Percentiles rank a stretch among this genome's conserved stretches.
Evolutionary conservation across 1,140 invertebrate species (phyloP).

Genomic region (Hylyphantes graminicola): DNA sequence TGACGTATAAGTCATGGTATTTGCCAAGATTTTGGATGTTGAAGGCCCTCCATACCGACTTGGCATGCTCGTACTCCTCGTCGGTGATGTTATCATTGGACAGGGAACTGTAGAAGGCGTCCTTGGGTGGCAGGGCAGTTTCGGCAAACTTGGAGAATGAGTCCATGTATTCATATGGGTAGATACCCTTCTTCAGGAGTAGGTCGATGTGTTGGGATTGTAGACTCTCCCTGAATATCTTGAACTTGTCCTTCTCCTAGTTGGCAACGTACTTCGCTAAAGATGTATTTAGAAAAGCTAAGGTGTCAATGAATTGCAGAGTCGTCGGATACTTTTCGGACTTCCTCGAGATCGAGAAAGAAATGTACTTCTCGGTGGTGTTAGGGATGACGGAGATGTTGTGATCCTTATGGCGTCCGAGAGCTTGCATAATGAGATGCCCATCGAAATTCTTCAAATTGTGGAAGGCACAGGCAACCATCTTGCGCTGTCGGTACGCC

Average conservation of each 20-base stretch:
- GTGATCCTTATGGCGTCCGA: slow-evolving; percentile 3
- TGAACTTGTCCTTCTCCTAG: neutral
- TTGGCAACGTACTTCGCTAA: slow-evolving; percentile 13
- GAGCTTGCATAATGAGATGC: neutral
- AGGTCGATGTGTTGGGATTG: neutral
- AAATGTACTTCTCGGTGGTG: slow-evolving; percentile 16
- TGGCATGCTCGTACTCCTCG: slow-evolving; percentile 19
- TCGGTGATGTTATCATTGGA: neutral
- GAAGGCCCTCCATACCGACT: slow-evolving; percentile 63
- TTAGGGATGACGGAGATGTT: slow-evolving; percentile 1
- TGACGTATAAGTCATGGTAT: slow-evolving; percentile 46
- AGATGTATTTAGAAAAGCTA: slow-evolving; percentile 10
- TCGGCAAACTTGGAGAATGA: slow-evolving; percentile 8
- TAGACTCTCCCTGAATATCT: neutral
- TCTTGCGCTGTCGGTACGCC: neutral
- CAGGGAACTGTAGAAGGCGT: slow-evolving; percentile 4
- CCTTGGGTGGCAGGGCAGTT: neutral
- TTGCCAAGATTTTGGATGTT: slow-evolving; percentile 60
- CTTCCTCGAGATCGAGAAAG: neutral
- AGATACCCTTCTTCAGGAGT: slow-evolving; percentile 3
- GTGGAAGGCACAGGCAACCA: slow-evolving; percentile 15
- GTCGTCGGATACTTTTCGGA: neutral
- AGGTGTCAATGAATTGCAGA: slow-evolving; percentile 16
- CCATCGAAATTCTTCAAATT: slow-evolving; percentile 28
- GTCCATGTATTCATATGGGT: slow-evolving; percentile 27